Percentiles rank a stretch among this genome's conserved stretches.
Evolutionary conservation across 1,140 invertebrate genomes (phyloP).

Genomic region (Trialeurodes vaporariorum): DNA sequence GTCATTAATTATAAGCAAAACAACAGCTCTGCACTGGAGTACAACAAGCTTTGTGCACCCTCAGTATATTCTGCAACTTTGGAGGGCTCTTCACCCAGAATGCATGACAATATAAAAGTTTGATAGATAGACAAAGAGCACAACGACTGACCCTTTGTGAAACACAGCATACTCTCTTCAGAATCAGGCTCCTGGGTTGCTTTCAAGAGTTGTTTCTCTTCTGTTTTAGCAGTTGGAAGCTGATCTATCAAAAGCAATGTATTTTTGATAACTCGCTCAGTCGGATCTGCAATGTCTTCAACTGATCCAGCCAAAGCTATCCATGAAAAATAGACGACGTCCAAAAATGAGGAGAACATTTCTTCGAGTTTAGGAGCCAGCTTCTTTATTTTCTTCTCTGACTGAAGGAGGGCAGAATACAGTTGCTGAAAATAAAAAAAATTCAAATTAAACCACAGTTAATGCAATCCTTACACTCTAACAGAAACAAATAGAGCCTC

Average conservation of each 20-base stretch:
- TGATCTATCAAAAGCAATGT: not conserved
- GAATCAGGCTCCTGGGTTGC: not conserved
- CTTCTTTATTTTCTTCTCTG: not conserved
- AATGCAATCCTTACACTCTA: too few species aligned
- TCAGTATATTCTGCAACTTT: too few species aligned
- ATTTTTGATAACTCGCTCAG: not conserved
- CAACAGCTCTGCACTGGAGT: too few species aligned
- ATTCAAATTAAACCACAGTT: too few species aligned
- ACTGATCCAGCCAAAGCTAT: not conserved
- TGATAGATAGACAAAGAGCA: too few species aligned
- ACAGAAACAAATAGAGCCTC: too few species aligned
- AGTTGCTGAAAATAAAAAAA: not conserved
- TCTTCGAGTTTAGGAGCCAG: not conserved
- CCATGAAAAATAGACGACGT: not conserved
- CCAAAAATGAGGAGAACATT: not conserved
- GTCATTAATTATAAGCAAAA: too few species aligned
- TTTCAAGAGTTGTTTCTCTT: not conserved
- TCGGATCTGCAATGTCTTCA: not conserved
- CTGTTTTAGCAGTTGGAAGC: not conserved
- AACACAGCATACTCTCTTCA: not conserved
- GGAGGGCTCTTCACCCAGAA: too few species aligned
- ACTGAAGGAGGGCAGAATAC: not conserved
- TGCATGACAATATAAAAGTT: too few species aligned
- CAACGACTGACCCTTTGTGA: not conserved
- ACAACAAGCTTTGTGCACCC: too few species aligned